Evolutionary conservation across 1,140 invertebrate genomes (phyloP).

Genomic region (Camponotus vicinus): DNA sequence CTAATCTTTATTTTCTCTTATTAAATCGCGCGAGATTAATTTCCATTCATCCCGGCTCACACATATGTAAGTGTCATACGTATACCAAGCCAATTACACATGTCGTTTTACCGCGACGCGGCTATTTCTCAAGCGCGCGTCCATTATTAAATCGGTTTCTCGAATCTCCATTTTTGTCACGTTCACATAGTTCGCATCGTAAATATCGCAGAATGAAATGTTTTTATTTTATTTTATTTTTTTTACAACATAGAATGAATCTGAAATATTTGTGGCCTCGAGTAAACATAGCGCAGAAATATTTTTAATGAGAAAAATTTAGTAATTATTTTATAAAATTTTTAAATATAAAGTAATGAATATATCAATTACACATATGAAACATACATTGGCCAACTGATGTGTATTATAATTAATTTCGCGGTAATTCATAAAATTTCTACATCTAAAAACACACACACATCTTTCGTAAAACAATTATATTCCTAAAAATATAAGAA

Average conservation of each 20-base stretch:
- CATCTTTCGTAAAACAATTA: not conserved
- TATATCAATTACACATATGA: not conserved
- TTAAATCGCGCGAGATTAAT: constrained; percentile 63
- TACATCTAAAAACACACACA: not conserved
- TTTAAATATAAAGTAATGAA: not conserved
- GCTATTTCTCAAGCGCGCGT: constrained; percentile 24
- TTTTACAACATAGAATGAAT: not conserved
- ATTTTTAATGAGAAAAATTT: not conserved
- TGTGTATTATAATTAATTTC: not conserved
- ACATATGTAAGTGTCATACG: not conserved
- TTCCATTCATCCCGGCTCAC: constrained; percentile 64
- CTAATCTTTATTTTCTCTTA: constrained; percentile 48
- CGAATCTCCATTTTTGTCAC: constrained; percentile 1
- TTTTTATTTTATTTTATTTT: constrained; percentile 3
- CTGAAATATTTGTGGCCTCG: not conserved
- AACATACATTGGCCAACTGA: not conserved
- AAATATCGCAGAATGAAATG: not conserved
- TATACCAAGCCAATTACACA: constrained; percentile 56
- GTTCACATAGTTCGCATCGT: not conserved
- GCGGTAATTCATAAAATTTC: not conserved
- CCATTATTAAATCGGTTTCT: constrained; percentile 54
- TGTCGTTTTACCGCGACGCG: constrained; percentile 1
- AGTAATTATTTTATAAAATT: not conserved
- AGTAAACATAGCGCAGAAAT: not conserved
- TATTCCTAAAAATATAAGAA: not conserved